A percentile compares a stretch with the other conserved stretches of the same genome.
Conservation (phyloP, 53 echinoderm and acorn worm genomes). For the Stichopus horrens region DNA sequence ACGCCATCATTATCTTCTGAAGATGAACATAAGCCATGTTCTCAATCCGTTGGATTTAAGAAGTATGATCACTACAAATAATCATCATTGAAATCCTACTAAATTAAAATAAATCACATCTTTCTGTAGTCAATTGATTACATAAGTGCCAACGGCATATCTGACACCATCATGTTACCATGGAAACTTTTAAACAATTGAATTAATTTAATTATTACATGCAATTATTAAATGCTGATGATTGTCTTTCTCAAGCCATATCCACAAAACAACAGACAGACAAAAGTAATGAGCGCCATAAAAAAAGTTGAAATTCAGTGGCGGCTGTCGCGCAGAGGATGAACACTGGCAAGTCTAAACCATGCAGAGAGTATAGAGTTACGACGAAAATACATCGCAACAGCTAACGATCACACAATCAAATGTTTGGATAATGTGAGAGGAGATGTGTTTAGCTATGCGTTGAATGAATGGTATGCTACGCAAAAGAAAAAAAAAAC, state of each 20-base stretch:
- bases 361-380: background rate
- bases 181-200: too few relatives aligned
- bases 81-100: too few relatives aligned
- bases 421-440: slow-evolving; percentile 40
- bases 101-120: too few relatives aligned
- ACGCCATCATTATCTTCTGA: too few relatives aligned
- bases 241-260: background rate
- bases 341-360: background rate
- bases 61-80: too few relatives aligned
- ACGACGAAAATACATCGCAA: background rate
- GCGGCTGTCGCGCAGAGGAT: background rate
- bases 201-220: too few relatives aligned
- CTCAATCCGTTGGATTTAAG: too few relatives aligned
- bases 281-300: background rate
- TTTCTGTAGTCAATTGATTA: too few relatives aligned
- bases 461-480: slow-evolving; percentile 43
- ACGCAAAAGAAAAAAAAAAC: background rate
- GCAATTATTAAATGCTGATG: too few relatives aligned
- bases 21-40: too few relatives aligned
- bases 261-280: background rate
- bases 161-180: too few relatives aligned
- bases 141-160: too few relatives aligned
- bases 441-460: slow-evolving; percentile 22
- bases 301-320: slow-evolving; percentile 7
- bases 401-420: slow-evolving; percentile 24